Base-by-base conservation (phyloP, 2,888 invertebrate genomes). In the Parnassius glacialis region DNA sequence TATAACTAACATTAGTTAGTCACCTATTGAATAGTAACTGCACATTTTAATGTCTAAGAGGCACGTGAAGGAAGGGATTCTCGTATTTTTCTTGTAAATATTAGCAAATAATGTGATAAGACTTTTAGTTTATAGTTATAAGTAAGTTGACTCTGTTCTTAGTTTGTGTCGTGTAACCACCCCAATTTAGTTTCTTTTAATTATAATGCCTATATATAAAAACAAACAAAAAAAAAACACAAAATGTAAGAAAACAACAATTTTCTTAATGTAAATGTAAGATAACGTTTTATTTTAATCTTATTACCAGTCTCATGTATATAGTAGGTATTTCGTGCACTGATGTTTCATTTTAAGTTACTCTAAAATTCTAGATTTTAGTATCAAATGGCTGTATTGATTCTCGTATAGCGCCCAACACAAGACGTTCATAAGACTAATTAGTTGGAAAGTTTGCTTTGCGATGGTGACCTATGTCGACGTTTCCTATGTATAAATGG, bases 261-360 rank as follows among this genome's bases (percentile, higher is more conserved):
- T 67, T 73, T 69, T 76, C 78, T 74, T 70, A 74, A 78, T 74
- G 64, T 68, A 74, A 76, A 61, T 66, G 73, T 79, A 75, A 80
- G 76, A 70, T 72, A 74, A 78, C 76, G 76, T 78, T 76, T 80
- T 74, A 71, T 76, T 81, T 80, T 72, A 75, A 61, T 68, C 54
- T 68, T 78, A 74, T 79, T 81, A 83, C 80, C 80, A 83, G 75
- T 84, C 73, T 77, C 81, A 71, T 89, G 89, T 90, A 90, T 73
- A 90, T 90, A 86, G 71, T 82, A 86, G 78, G 67, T 83, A 85
- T 76, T 84, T 81, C 78, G 81, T 85, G 89, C 90, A 90, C 90
- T 88, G 88, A 89, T 86, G 85, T 81, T 84, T 73, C 34, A 74
- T 75, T 79, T 83, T 87, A 87, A 86, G 87, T 87, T 85, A 81